Evolutionary conservation across 2,113 vertebrate genomes (phyloP).

Genomic region (Tetraodon nigroviridis): DNA sequence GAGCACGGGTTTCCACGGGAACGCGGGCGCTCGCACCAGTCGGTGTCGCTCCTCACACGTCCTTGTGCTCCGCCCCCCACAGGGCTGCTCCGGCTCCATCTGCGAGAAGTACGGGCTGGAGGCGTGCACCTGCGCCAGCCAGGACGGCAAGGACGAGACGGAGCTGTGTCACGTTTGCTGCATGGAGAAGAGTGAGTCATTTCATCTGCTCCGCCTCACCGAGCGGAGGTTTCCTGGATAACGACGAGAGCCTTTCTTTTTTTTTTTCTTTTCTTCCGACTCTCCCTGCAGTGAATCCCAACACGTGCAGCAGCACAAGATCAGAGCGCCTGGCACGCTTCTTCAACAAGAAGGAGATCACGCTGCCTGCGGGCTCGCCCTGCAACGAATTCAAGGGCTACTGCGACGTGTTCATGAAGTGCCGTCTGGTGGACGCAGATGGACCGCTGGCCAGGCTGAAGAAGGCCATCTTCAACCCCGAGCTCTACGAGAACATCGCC

Average conservation of each 20-base stretch:
- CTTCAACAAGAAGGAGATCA: constrained; percentile 85
- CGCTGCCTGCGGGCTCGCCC: constrained; percentile 93
- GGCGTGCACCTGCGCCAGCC: constrained; percentile 92
- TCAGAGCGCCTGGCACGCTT: constrained; percentile 71
- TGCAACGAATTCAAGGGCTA: constrained; percentile 98
- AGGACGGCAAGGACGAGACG: constrained; percentile 89
- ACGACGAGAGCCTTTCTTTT: not conserved
- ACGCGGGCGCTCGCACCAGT: constrained; percentile 26
- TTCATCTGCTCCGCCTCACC: not conserved
- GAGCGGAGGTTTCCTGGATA: not conserved
- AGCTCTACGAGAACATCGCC: constrained; percentile 97
- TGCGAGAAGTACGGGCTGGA: constrained; percentile 92
- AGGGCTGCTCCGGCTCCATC: constrained; percentile 98
- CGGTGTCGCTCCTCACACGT: constrained; percentile 33
- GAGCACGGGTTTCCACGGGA: constrained; percentile 24
- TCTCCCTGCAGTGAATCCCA: constrained; percentile 60
- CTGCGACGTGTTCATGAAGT: constrained; percentile 98
- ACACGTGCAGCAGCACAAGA: constrained; percentile 69
- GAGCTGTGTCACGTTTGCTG: constrained; percentile 98
- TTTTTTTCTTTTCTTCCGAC: not conserved
- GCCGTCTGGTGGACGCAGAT: constrained; percentile 93
- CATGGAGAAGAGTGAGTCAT: constrained; percentile 91
- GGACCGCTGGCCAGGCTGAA: constrained; percentile 93
- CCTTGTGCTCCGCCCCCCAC: constrained; percentile 34
- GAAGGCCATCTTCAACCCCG: constrained; percentile 98